Evolutionary conservation across 2,888 invertebrate species (phyloP).

Genomic region (Onchidella celtica): DNA sequence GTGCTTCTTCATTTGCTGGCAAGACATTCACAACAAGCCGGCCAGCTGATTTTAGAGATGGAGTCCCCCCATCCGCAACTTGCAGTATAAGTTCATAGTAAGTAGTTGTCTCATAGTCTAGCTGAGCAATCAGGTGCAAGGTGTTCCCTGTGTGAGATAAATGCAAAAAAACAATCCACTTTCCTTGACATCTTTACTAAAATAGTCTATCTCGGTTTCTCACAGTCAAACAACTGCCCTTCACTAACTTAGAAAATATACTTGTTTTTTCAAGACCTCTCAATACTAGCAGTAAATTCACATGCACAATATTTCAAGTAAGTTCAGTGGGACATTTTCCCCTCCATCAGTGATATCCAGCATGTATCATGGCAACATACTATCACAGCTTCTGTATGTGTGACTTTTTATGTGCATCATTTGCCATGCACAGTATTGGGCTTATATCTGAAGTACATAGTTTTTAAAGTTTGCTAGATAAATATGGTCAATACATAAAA

Average conservation of each 20-base stretch:
- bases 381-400: no score
- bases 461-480: no score
- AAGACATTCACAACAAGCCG: constrained; percentile 52
- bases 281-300: no score
- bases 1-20: constrained; percentile 59
- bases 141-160: constrained; percentile 47
- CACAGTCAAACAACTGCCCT: neutral
- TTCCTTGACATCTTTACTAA: no score
- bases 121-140: constrained; percentile 34
- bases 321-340: no score
- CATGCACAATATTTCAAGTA: no score
- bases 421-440: no score
- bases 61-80: constrained; percentile 56
- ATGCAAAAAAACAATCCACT: neutral
- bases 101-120: constrained; percentile 67
- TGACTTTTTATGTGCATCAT: no score
- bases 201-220: neutral
- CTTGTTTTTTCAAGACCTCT: neutral
- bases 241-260: neutral
- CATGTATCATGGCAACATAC: no score
- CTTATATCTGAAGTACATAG: no score
- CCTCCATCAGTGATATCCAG: no score
- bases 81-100: constrained; percentile 57
- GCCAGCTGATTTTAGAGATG: constrained; percentile 55
- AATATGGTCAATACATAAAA: no score